Evolutionary conservation across 92 coral and sea anemone species (phyloP), one percentile per base, ranked within the genome.

Genomic region (Ricordea florida): DNA sequence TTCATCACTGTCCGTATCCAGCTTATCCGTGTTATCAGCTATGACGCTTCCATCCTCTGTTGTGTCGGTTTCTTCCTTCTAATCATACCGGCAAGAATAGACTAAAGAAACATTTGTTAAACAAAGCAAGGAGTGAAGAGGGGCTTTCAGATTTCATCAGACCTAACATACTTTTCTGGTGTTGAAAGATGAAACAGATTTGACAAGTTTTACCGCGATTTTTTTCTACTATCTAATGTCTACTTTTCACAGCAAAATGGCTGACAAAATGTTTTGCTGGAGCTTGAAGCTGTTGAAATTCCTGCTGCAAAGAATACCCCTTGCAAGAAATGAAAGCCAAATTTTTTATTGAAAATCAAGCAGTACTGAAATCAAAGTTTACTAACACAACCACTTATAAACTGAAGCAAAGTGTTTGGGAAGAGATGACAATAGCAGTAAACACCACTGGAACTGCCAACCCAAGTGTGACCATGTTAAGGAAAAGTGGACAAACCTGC

Each of bases 401-500:
- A 72, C 9, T 34, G 5, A 72, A 70, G 34, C 53, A 37, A 40
- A 42, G 44, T 27, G 80, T 73, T 31, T 44, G 80, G 80, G 48
- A 73, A 43, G 40, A 46, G 10, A 44, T 73, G n/a, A 46, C 80
- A 60, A 43, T 34, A 1, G 46, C 47, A 9, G 60, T 73, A 3
- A 43, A 72, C 45, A 58, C 59, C 13, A 32, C 33, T 0, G 80
- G 79, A 3, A 23, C 34, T 16, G 43, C 57, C 9, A 1, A 2
- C 24, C 22, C 67, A 35, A 56, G 67, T 10, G 45, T 57, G 1
- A n/a, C 0, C 0, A 72, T 11, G 79, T 72, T 15, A 72, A 72
- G 44, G 69, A 72, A 18, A 72, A 72, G 33, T 57, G 79, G 79
- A 42, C 57, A 56, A 72, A 72, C 43, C 34, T 57, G 22, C 66